Evolutionary conservation across 2,113 vertebrate species (phyloP), one percentile per base, ranked within the genome.

Genomic region (Petrocephalus zakoni): DNA sequence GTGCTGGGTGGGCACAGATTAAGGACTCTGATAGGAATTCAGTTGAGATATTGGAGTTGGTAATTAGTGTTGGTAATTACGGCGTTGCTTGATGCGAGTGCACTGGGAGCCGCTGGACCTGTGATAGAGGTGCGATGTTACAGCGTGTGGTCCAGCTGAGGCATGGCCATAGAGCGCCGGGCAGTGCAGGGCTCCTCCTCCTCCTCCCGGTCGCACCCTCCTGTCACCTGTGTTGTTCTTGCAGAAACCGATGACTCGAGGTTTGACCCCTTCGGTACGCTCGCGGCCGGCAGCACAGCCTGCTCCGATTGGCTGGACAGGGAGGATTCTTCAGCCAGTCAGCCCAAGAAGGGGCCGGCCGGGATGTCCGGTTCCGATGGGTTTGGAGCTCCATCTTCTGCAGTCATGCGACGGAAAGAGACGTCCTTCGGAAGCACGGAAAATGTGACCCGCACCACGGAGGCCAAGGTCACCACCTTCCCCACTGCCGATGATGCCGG

Each of bases 191-290:
- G n/a, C 42, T 42, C 42, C 42, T 42, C 42, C 42, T 72, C 7
- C 42, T 46, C 46, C 4, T 52, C 46, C 46, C 86, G 85, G 56
- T 87, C 46, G 49, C 68, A 21, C n/a, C 37, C 22, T 61, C 85
- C 52, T 25, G n/a, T 85, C 78, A 85, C 92, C 90, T 89, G 83
- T 91, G 91, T 97, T 97, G 92, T 96, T 94, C 91, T 95, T 97
- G 92, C 97, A 99, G 97, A 99, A 94, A 91, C 95, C 92, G 98
- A 99, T 84, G 97, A 98, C 95, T 94, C 97, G 92, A 98, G 97
- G 95, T 97, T 96, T 91, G 97, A 96, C 93, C 96, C 96, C 0
- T 97, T 98, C 82, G 96, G 97, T 93, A 97, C 94, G 88, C 96
- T 97, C 55, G 93, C 93, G 53, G 91, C 95, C 93, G 96, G 96